Evolutionary conservation across 2,888 invertebrate genomes (phyloP), one percentile per base, ranked within the genome.

Genomic region (Ecliptopera silaceata): DNA sequence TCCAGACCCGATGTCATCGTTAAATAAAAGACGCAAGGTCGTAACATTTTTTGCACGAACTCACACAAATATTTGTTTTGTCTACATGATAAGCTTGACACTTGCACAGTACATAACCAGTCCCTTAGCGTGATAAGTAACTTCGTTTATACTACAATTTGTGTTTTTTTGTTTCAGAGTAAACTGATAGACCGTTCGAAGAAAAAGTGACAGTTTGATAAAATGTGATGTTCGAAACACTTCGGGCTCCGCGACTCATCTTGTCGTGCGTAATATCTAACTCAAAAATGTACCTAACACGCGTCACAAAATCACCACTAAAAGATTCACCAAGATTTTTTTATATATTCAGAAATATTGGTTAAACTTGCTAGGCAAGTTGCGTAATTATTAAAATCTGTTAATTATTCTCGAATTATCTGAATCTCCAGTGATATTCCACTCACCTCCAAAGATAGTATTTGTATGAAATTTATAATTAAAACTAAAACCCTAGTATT

Each of bases 151-250:
- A 6, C 29, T 6, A 22, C 29, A 20, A 34, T 46, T 26, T 5
- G 32, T 53, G 13, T 4, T 50, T 50, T n/a, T 56, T 72, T 73
- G 51, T 79, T 78, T 15, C 75, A 82, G 81, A 72, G 58, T 61
- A 82, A 80, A 74, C 64, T 79, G 44, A 70, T 77, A 64, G 84
- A 85, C 43, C 82, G 82, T 31, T 65, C 75, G 15, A 88, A 78
- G 71, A 87, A 84, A 70, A 89, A 88, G 81, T 88, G 84, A 88
- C 82, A 75, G 52, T 46, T 18, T 31, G n/a, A n/a, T n/a, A n/a
- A n/a, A n/a, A n/a, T n/a, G n/a, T n/a, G n/a, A 11, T 32, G 34
- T 18, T 44, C 15, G 26, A 46, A 46, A 54, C 68, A 48, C 56
- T 50, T 56, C 74, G 75, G 64, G 36, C 66, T 29, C 66, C 67